A percentile compares a stretch with the other conserved stretches of the same genome.
phyloP scores from a whole-genome alignment of 2,888 invertebrate genomes.

The Cheilosia vulpina region DNA sequence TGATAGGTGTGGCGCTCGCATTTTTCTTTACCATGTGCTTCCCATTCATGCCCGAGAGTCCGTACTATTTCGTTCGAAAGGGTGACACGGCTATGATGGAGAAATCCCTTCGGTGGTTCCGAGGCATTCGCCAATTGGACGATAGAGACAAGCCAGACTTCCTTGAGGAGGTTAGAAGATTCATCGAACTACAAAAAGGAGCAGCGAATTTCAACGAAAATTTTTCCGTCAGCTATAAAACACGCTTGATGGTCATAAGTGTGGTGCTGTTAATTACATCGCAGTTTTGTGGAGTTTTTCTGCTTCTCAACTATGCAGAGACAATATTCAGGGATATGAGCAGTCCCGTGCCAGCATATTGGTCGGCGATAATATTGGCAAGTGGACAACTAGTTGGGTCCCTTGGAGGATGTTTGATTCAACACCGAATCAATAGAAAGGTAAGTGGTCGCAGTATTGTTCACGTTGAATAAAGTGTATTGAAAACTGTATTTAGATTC shows the following conservation, averaged over 20 bases:
- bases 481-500: slow-evolving; percentile 73
- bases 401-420: slow-evolving; percentile 76
- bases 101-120: slow-evolving; percentile 81
- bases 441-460: slow-evolving; percentile 67
- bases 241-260: slow-evolving; percentile 77
- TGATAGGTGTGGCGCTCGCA: slow-evolving; percentile 78
- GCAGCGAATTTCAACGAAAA: slow-evolving; percentile 19
- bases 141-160: slow-evolving; percentile 79
- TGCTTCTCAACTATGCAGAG: slow-evolving; percentile 79
- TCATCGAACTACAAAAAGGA: slow-evolving; percentile 62
- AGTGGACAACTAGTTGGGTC: slow-evolving; percentile 78
- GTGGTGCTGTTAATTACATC: slow-evolving; percentile 78
- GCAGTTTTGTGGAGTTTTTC: slow-evolving; percentile 80
- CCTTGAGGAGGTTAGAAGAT: slow-evolving; percentile 78
- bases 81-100: slow-evolving; percentile 78
- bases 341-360: slow-evolving; percentile 73
- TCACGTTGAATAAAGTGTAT: background rate
- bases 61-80: slow-evolving; percentile 78
- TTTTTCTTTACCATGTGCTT: slow-evolving; percentile 79
- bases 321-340: slow-evolving; percentile 76
- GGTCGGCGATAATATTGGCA: slow-evolving; percentile 78
- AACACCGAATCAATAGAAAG: slow-evolving; percentile 78
- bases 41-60: slow-evolving; percentile 81
- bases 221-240: slow-evolving; percentile 69
- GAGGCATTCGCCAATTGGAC: slow-evolving; percentile 80